Evolutionary conservation across 2,888 invertebrate species (phyloP).

Genomic region (Agelastica alni): DNA sequence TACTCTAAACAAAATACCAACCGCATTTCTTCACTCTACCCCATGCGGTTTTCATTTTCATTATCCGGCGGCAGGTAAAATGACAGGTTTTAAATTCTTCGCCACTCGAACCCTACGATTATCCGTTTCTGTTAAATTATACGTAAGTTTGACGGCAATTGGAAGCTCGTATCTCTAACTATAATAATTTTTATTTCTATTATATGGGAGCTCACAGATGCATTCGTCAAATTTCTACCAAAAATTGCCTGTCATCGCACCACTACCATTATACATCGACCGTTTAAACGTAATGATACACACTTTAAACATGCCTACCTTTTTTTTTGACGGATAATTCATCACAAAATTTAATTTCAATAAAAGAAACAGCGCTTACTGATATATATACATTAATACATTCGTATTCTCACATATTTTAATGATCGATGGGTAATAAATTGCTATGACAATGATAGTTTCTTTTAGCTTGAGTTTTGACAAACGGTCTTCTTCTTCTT

Average conservation of each 20-base stretch:
- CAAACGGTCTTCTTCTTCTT: too few species aligned
- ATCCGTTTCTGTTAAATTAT: constrained; percentile 40
- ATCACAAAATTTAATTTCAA: too few species aligned
- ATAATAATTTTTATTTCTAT: constrained; percentile 20
- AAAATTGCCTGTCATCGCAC: constrained; percentile 1
- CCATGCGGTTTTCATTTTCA: constrained; percentile 7
- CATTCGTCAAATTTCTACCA: not conserved
- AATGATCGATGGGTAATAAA: too few species aligned
- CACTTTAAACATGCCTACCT: not conserved
- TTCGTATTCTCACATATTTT: too few species aligned
- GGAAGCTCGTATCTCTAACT: constrained; percentile 15
- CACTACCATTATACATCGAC: constrained; percentile 4
- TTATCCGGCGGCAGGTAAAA: constrained; percentile 25
- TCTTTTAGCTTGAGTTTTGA: too few species aligned
- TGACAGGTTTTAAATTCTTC: constrained; percentile 37
- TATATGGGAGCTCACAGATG: constrained; percentile 29
- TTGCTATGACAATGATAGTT: too few species aligned
- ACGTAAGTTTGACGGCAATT: constrained; percentile 33
- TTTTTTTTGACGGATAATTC: not conserved
- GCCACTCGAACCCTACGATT: constrained; percentile 33
- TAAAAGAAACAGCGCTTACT: too few species aligned
- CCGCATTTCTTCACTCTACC: constrained; percentile 1
- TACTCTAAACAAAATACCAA: too few species aligned
- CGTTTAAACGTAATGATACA: constrained; percentile 1
- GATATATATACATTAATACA: too few species aligned